phyloP scores from a whole-genome alignment of 2,113 vertebrate species.

The Bubo blakistoni region DNA sequence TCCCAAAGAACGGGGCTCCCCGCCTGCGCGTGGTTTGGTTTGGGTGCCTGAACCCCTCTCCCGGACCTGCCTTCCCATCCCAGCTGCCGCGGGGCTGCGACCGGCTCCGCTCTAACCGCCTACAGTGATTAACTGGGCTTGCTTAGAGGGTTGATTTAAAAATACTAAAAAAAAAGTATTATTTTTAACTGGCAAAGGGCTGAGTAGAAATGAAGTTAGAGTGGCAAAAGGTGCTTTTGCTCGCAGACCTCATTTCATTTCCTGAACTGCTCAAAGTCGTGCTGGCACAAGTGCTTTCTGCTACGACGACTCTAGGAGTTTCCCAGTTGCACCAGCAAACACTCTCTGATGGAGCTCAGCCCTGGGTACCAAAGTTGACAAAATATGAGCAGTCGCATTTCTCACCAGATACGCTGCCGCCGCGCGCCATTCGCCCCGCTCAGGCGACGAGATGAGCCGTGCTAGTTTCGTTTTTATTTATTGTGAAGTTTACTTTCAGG shows the following conservation, averaged over 20 bases:
- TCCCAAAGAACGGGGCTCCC: no score
- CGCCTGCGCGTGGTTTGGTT: rapidly evolving
- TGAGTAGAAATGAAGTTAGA: not conserved
- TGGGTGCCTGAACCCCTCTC: not conserved
- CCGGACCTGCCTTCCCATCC: rapidly evolving
- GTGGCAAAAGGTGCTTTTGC: not conserved
- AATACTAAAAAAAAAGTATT: not conserved
- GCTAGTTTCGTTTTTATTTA: not conserved
- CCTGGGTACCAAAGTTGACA: rapidly evolving
- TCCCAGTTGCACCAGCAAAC: not conserved
- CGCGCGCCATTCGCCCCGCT: rapidly evolving
- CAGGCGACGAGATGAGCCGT: rapidly evolving
- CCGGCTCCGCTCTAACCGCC: rapidly evolving
- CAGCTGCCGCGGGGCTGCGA: not conserved
- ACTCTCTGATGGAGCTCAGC: not conserved
- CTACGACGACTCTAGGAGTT: not conserved
- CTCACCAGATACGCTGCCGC: not conserved
- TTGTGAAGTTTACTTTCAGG: no score
- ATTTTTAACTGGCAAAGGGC: not conserved
- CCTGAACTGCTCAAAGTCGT: not conserved
- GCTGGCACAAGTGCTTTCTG: not conserved
- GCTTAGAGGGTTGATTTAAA: rapidly evolving
- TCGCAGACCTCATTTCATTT: rapidly evolving
- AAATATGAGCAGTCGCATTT: rapidly evolving
- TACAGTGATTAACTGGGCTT: rapidly evolving